A percentile compares a stretch with the other conserved stretches of the same genome.
Conservation (phyloP, 2,888 invertebrate species). For the Chalcosyrphus nemorum region DNA sequence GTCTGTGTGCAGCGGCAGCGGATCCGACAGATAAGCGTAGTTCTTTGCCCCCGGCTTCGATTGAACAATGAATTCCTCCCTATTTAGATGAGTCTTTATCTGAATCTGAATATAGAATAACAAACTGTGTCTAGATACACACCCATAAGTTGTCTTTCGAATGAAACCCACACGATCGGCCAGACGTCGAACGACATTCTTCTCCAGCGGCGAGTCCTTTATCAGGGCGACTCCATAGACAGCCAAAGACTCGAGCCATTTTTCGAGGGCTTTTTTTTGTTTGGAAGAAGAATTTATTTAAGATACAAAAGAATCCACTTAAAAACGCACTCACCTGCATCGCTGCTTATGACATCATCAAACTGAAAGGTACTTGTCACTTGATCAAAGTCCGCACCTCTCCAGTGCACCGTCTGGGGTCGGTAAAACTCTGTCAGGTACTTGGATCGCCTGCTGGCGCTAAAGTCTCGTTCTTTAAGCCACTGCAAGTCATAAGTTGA, state of each 20-base stretch:
- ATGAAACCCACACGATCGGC: constrained; percentile 87
- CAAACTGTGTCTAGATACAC: too few relatives aligned
- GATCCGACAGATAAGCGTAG: constrained; percentile 87
- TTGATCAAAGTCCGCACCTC: constrained; percentile 82
- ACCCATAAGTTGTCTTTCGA: constrained; percentile 89
- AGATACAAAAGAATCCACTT: background rate
- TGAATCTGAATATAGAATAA: background rate
- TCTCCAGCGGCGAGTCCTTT: constrained; percentile 84
- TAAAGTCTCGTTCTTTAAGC: constrained; percentile 85
- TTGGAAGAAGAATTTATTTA: too few relatives aligned
- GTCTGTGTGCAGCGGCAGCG: constrained; percentile 89
- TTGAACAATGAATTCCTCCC: constrained; percentile 86
- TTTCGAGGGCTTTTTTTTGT: constrained; percentile 81
- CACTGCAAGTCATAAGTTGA: constrained; percentile 84
- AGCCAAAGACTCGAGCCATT: constrained; percentile 86
- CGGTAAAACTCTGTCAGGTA: constrained; percentile 84
- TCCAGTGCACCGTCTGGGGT: constrained; percentile 84
- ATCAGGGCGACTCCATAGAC: constrained; percentile 87
- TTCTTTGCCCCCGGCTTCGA: constrained; percentile 88
- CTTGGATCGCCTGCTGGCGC: constrained; percentile 80
- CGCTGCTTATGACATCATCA: constrained; percentile 83
- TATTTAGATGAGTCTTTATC: constrained; percentile 69
- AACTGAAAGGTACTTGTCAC: constrained; percentile 84
- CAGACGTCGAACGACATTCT: constrained; percentile 84
- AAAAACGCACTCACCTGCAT: constrained; percentile 80